These are phyloP conservation scores for Gymnocypris eckloni DNA, from an alignment of 2,797 vertebrate genomes.

Conservation along the genomic window DNA sequence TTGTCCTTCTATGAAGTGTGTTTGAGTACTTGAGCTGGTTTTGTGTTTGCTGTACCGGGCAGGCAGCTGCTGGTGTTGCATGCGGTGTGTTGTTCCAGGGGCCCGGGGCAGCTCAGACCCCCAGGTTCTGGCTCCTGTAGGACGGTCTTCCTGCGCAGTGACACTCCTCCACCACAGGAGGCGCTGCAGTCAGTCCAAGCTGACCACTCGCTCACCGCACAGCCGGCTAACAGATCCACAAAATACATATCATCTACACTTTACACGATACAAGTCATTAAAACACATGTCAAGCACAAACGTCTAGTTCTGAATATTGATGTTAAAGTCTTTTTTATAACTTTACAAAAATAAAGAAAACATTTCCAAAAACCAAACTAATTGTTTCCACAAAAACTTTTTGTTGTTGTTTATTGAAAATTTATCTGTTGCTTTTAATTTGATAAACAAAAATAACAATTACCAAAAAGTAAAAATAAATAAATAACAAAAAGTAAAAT, in stretches of 20 bases:
- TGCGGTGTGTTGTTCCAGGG: slow-evolving; percentile 71
- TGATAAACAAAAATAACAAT: background rate
- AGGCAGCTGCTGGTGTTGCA: slow-evolving; percentile 82
- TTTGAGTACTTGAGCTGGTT: slow-evolving; percentile 16
- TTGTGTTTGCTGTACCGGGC: slow-evolving; percentile 72
- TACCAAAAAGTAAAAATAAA: background rate
- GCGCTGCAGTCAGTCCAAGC: slow-evolving; percentile 82
- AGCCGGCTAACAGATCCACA: slow-evolving; percentile 68
- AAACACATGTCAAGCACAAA: background rate
- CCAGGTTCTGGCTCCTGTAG: slow-evolving; percentile 69
- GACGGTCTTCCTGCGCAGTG: slow-evolving; percentile 73
- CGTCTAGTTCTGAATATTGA: background rate
- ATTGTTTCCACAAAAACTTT: background rate
- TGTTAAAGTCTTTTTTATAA: background rate
- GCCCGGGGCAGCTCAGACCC: slow-evolving; percentile 68
- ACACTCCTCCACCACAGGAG: slow-evolving; percentile 78
- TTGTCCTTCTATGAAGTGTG: slow-evolving; percentile 16
- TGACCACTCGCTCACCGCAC: slow-evolving; percentile 81
- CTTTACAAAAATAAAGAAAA: background rate
- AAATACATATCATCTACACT: background rate
- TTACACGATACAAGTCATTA: background rate
- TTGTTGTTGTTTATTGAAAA: background rate
- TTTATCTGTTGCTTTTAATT: background rate
- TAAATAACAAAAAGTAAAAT: background rate
- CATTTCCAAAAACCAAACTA: background rate